phyloP scores from a whole-genome alignment of 2,888 invertebrate species.

The Omphaloscelis lunosa region DNA sequence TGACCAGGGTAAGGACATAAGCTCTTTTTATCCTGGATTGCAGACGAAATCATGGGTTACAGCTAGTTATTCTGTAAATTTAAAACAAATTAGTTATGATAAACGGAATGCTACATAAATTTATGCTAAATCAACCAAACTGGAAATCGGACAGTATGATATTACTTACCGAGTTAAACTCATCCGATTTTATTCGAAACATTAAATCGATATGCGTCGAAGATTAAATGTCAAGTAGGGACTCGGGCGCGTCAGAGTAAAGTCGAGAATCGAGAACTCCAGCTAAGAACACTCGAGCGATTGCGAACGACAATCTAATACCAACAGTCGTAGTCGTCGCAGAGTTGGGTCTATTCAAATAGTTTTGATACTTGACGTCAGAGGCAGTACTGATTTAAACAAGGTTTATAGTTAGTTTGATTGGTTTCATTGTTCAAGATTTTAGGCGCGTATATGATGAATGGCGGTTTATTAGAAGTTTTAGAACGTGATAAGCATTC shows the following conservation, averaged over 20 bases:
- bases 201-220: conserved; percentile 40
- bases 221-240: conserved; percentile 54
- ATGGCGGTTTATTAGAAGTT: background rate
- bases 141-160: background rate
- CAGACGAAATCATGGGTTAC: too few relatives aligned
- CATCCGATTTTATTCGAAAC: conserved; percentile 25
- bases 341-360: conserved; percentile 60
- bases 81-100: background rate
- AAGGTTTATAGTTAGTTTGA: conserved; percentile 45
- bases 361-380: conserved; percentile 60
- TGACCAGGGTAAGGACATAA: too few relatives aligned
- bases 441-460: background rate
- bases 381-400: conserved; percentile 47
- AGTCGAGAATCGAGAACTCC: conserved; percentile 38
- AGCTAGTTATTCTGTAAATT: background rate
- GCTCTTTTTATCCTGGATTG: too few relatives aligned
- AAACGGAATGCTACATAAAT: background rate
- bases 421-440: conserved; percentile 42
- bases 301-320: conserved; percentile 60
- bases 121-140: background rate
- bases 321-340: conserved; percentile 53
- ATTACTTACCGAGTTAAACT: background rate
- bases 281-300: conserved; percentile 45
- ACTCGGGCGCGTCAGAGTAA: conserved; percentile 30
- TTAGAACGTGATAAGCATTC: background rate